Conservation (phyloP, 2,113 vertebrate genomes). For the Tretioscincus oriximinensis region DNA sequence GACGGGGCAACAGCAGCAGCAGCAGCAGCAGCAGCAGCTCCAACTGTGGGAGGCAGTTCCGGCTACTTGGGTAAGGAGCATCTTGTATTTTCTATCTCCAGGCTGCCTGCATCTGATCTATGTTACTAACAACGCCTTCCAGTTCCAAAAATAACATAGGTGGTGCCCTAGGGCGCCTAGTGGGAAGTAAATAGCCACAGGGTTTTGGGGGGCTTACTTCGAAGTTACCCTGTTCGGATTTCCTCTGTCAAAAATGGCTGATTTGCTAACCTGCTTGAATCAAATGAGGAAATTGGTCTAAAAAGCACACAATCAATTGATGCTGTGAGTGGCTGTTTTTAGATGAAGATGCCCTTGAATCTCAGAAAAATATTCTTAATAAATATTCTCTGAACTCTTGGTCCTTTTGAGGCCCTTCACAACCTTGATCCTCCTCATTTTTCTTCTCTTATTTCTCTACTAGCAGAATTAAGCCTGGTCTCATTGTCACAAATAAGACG, state of each 20-base stretch:
- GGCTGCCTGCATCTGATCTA: not conserved
- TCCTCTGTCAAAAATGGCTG: not conserved
- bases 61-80: not conserved
- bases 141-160: not conserved
- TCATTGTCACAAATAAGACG: no score
- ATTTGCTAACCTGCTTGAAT: not conserved
- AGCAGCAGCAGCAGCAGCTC: no score
- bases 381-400: not conserved
- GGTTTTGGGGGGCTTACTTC: not conserved
- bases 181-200: not conserved
- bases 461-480: no score
- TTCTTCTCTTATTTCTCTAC: no score
- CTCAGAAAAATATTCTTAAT: no score
- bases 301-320: no score
- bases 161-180: not conserved
- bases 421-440: no score
- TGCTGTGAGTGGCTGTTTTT: not conserved
- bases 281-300: not conserved
- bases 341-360: not conserved
- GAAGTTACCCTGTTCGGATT: not conserved
- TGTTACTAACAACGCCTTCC: no score
- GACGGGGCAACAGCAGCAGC: not conserved
- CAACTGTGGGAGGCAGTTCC: not conserved
- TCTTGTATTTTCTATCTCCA: not conserved
- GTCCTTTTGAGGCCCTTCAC: not conserved